phyloP scores from a whole-genome alignment of 2,113 vertebrate genomes.

The Hemicordylus capensis region DNA sequence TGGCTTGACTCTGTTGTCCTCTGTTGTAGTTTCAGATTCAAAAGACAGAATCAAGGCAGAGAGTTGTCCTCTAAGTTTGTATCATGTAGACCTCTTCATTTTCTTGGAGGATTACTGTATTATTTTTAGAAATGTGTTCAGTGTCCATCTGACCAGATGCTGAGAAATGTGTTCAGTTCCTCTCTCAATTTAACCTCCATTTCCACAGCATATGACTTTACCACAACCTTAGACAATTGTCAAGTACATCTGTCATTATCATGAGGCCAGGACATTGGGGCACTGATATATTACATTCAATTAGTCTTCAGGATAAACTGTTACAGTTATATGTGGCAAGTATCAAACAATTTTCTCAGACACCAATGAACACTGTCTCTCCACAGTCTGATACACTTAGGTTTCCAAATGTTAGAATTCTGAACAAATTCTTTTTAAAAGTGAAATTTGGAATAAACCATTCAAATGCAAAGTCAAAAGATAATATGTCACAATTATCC shows the following conservation, averaged over 20 bases:
- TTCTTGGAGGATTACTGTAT: slow-evolving; percentile 30
- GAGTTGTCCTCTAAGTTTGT: slow-evolving; percentile 36
- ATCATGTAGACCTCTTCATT: slow-evolving; percentile 54
- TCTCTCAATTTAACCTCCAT: slow-evolving; percentile 19
- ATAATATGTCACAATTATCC: background rate
- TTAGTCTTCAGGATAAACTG: slow-evolving; percentile 8
- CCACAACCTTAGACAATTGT: background rate
- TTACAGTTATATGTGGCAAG: slow-evolving; percentile 1
- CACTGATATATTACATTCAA: slow-evolving; percentile 5
- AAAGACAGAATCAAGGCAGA: slow-evolving; percentile 61
- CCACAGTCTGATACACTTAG: background rate
- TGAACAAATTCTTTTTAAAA: background rate
- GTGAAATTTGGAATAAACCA: background rate
- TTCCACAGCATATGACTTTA: slow-evolving; percentile 21
- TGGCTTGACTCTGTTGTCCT: slow-evolving; percentile 56
- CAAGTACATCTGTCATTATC: slow-evolving; percentile 4
- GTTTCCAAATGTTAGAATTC: background rate
- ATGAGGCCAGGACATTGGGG: slow-evolving; percentile 13
- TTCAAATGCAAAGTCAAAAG: background rate
- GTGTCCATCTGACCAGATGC: slow-evolving; percentile 38
- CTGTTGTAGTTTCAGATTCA: slow-evolving; percentile 49
- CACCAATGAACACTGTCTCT: background rate
- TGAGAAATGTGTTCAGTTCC: slow-evolving; percentile 15
- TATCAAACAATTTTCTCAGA: background rate
- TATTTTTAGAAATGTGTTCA: slow-evolving; percentile 69